phyloP scores from a whole-genome alignment of 2,888 invertebrate species.

The Adelognathus sp. region DNA sequence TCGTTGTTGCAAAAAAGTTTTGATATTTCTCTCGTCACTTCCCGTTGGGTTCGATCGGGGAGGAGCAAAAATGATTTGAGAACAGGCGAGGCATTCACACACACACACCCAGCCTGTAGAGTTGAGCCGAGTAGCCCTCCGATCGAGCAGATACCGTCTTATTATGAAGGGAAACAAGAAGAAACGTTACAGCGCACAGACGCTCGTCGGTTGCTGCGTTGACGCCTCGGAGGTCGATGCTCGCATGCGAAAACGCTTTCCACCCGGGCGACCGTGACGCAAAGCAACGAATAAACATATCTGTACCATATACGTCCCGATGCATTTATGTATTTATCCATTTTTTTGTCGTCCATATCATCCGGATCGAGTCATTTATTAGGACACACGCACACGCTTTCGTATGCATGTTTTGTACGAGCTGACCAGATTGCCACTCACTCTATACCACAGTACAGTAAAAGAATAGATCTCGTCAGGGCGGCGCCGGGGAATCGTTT shows the following conservation, averaged over 20 bases:
- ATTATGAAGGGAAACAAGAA: slow-evolving; percentile 44
- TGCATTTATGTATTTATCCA: not conserved
- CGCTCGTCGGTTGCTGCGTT: slow-evolving; percentile 8
- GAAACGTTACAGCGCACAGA: slow-evolving; percentile 7
- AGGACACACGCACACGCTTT: not conserved
- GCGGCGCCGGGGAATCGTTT: slow-evolving; percentile 58
- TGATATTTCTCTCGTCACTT: not conserved
- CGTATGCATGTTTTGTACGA: slow-evolving; percentile 1
- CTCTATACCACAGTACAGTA: slow-evolving; percentile 1
- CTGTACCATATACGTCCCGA: not conserved
- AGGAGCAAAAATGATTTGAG: slow-evolving; percentile 35
- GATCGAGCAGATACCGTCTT: slow-evolving; percentile 55
- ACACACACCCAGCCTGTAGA: slow-evolving; percentile 11
- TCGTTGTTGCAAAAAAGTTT: not conserved
- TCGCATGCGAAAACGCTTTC: slow-evolving; percentile 45
- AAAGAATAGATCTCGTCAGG: slow-evolving; percentile 50
- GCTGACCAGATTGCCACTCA: slow-evolving; percentile 21
- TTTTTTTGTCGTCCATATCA: not conserved
- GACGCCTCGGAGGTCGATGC: slow-evolving; percentile 44
- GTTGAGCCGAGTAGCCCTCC: slow-evolving; percentile 41
- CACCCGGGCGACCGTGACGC: slow-evolving; percentile 18
- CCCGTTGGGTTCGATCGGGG: slow-evolving; percentile 15
- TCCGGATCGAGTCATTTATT: not conserved
- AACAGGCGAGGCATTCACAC: slow-evolving; percentile 50
- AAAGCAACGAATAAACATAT: slow-evolving; percentile 36